Evolutionary conservation across 2,888 invertebrate genomes (phyloP), one percentile per base, ranked within the genome.

Genomic region (Meandrusa payeni): DNA sequence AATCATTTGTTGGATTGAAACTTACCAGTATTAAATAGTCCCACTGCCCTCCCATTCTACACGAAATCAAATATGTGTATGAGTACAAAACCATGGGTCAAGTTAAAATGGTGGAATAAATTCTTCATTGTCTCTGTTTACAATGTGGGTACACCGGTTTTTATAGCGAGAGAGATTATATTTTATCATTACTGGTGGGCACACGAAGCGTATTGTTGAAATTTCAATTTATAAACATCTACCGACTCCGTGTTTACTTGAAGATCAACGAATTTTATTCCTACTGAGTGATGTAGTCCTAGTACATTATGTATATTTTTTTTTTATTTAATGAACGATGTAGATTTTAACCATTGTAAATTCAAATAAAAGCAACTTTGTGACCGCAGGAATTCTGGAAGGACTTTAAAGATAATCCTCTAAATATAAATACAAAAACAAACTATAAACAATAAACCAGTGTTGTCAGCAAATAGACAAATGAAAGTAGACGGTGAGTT

Each of bases 131-230:
- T 76, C 72, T 64, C 55, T 67, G 70, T 73, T 66, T 67, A 69
- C 62, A 61, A 54, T 62, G 78, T 78, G 72, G 77, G 76, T 61
- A 71, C 71, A 73, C 78, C 72, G 75, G 78, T 76, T 79, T 76
- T 67, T 48, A 48, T 47, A 20, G 22, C 23, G 10, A 11, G 34
- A 22, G 22, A 32, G 38, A 38, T 36, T 34, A 41, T 27, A 26
- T 44, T 44, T 43, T 38, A 38, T 38, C 37, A 38, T 37, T 42
- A 32, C 15, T 20, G n/a, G 15, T 27, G 38, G 9, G 17, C 44
- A 38, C 38, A 38, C 32, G 5, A 20, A 38, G 38, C 22, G 22
- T 38, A 38, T 33, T 38, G 27, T 44, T 38, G 36, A 42, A 28
- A 34, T 28, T 41, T 36, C 13, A 37, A 24, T 36, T 34, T 27